Evolutionary conservation across 2,797 vertebrate species (phyloP), one percentile per base, ranked within the genome.

Genomic region (Podarcis lilfordi): DNA sequence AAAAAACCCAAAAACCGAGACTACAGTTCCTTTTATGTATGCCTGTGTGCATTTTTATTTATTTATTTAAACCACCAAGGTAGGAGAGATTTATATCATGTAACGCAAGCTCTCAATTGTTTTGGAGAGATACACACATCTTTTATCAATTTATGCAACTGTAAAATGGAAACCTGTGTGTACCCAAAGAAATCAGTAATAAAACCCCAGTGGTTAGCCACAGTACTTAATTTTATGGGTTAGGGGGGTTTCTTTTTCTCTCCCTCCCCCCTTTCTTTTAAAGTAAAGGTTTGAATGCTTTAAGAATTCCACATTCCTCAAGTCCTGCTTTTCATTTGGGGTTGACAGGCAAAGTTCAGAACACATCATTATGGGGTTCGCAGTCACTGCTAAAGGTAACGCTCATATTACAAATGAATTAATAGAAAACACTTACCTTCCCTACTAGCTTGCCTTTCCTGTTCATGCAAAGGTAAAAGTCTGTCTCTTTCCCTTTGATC

Each of bases 391-490:
- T 76, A 8, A 88, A 90, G 85, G 92, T 91, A 90, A 86, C 89
- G 87, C 90, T 94, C 89, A 2, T n/a, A 82, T 91, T 88, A 88
- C 91, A 91, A 91, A 86, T 29, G 37, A 91, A 90, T 83, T 50
- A 92, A 93, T 82, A 80, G 89, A 88, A 93, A 88, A 88, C 93
- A 97, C 97, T 98, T 96, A 98, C 98, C 98, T 98, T 98, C 75
- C 98, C 98, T 92, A 98, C 96, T 19, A 98, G 97, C 93, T 98
- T 98, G 92, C 98, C 98, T 94, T 97, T 97, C 89, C 96, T 97
- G 94, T 98, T 98, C 98, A 98, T 98, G 92, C 98, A 98, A 95
- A 98, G 97, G 96, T 98, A 98, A 96, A 97, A 98, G 91, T 98
- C 98, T 55, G 97, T 98, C 96, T 98, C 98, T 93, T 98, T 98